Evolutionary conservation across 1,140 invertebrate species (phyloP).

Genomic region (Teleogryllus occipitalis): DNA sequence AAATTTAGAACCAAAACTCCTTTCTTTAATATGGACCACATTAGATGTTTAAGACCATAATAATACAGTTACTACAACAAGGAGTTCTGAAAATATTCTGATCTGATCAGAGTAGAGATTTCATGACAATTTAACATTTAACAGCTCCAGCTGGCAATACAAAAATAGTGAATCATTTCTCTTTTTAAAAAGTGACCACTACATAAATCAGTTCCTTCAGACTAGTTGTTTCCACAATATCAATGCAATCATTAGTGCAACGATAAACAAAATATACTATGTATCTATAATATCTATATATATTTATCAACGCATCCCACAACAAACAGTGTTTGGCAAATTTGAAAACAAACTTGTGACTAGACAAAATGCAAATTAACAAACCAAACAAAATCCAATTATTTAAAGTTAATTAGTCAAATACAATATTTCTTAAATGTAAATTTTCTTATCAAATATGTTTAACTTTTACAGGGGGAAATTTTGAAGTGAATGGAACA

Average conservation of each 20-base stretch:
- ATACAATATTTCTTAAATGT: no score
- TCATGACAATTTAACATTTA: not conserved
- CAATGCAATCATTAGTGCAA: conserved; percentile 1
- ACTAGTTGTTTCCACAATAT: not conserved
- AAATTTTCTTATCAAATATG: no score
- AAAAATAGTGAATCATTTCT: not conserved
- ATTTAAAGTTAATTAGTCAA: no score
- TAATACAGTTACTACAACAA: not conserved
- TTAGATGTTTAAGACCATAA: not conserved
- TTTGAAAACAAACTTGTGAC: not conserved
- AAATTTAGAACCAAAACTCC: not conserved
- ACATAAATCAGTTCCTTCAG: not conserved
- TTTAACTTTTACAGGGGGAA: not conserved
- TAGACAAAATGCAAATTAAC: not conserved
- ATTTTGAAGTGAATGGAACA: not conserved
- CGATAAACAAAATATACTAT: not conserved
- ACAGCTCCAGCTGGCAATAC: not conserved
- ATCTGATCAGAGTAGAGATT: not conserved
- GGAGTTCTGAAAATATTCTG: not conserved
- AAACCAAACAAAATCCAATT: not conserved
- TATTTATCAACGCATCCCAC: not conserved
- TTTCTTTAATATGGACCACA: not conserved
- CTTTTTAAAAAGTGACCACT: not conserved
- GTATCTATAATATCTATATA: not conserved
- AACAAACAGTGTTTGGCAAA: not conserved